Evolutionary conservation across 2,888 invertebrate genomes (phyloP).

Genomic region (Drosophila nr. medialis): DNA sequence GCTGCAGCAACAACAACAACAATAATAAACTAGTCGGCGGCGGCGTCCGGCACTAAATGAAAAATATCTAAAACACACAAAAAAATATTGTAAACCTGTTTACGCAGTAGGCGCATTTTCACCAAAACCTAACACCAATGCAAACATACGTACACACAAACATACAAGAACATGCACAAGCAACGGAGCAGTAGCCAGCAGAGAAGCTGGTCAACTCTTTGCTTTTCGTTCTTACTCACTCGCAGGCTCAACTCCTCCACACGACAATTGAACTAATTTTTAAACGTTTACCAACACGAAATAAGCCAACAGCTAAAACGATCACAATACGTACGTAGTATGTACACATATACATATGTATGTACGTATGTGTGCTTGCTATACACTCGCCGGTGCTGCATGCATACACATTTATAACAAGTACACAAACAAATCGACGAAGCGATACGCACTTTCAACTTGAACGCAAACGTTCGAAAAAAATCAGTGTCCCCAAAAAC

Average conservation of each 20-base stretch:
- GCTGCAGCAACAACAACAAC: constrained; percentile 41
- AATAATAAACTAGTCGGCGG: constrained; percentile 29
- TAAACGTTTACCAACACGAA: constrained; percentile 58
- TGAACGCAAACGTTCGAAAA: constrained; percentile 35
- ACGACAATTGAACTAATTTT: constrained; percentile 61
- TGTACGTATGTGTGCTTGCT: constrained; percentile 1
- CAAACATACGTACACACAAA: constrained; percentile 17
- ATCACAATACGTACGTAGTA: constrained; percentile 4
- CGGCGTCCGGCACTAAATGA: constrained; percentile 54
- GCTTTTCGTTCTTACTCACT: constrained; percentile 4
- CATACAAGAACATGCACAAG: background rate
- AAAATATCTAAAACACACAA: constrained; percentile 44
- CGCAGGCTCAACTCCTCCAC: constrained; percentile 38
- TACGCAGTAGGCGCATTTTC: constrained; percentile 64
- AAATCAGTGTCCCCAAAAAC: constrained; percentile 70
- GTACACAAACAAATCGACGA: constrained; percentile 13
- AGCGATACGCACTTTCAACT: constrained; percentile 57
- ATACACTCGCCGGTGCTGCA: constrained; percentile 36
- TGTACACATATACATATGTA: background rate
- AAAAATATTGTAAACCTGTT: constrained; percentile 55
- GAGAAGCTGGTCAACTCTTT: constrained; percentile 42
- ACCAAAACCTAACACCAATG: constrained; percentile 49
- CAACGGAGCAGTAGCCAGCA: constrained; percentile 20
- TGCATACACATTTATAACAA: constrained; percentile 7
- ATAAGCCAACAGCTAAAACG: constrained; percentile 6